Evolutionary conservation across 2,888 invertebrate species (phyloP).

Genomic region (Thymelicus sylvestris): DNA sequence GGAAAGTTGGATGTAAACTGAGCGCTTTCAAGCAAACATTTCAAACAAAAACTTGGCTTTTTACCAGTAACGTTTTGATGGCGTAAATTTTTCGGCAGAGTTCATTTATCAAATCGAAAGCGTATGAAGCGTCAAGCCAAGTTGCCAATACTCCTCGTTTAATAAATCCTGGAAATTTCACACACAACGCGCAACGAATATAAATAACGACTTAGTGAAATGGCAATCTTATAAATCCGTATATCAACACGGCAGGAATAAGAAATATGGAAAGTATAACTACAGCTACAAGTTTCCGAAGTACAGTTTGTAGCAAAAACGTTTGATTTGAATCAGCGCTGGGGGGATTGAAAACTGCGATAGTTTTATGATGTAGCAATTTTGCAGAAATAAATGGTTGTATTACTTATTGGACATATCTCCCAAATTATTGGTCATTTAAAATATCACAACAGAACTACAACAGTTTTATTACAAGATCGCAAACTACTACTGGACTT

Average conservation of each 20-base stretch:
- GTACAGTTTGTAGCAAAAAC: no score
- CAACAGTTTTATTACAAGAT: no score
- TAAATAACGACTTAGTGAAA: conserved; percentile 29
- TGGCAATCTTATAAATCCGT: conserved; percentile 28
- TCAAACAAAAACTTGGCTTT: not conserved
- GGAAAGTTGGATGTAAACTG: not conserved
- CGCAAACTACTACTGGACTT: no score
- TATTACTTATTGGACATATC: no score
- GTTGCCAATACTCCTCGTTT: conserved; percentile 17
- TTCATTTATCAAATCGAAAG: conserved; percentile 27
- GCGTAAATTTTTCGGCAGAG: conserved; percentile 10
- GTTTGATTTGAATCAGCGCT: no score
- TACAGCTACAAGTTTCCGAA: not conserved
- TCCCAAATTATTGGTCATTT: no score
- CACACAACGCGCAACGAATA: conserved; percentile 22
- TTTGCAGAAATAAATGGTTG: no score
- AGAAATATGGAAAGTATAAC: not conserved
- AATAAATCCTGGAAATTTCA: conserved; percentile 29
- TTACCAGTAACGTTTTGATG: not conserved
- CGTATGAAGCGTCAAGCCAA: conserved; percentile 17
- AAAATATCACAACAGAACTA: no score
- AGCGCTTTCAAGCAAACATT: not conserved
- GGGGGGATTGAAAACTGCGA: no score
- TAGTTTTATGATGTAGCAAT: no score
- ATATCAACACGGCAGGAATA: conserved; percentile 22